Conservation (phyloP, 2,888 invertebrate species). For the Molanna angustata region DNA sequence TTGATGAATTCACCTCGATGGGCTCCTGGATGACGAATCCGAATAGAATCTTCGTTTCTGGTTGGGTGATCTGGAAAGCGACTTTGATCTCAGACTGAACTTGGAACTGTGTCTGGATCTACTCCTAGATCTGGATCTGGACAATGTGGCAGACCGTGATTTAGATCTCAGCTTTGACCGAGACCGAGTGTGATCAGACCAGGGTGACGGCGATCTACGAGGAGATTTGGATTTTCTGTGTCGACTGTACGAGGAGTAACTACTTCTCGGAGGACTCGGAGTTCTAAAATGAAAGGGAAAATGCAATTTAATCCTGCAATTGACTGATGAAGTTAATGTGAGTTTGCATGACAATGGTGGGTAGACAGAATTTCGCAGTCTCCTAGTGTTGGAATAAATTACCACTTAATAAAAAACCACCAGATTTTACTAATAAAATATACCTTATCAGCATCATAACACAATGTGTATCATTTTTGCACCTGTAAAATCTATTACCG, state of each 20-base stretch:
- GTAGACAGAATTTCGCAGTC: too few relatives aligned
- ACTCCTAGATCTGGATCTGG: constrained; percentile 39
- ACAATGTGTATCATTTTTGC: too few relatives aligned
- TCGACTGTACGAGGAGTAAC: constrained; percentile 26
- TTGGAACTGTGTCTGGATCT: constrained; percentile 18
- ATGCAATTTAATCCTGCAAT: constrained; percentile 27
- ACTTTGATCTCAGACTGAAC: constrained; percentile 36
- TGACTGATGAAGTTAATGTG: too few relatives aligned
- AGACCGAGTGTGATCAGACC: constrained; percentile 8
- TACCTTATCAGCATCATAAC: too few relatives aligned
- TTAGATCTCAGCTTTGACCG: constrained; percentile 23
- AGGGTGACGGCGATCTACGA: constrained; percentile 2
- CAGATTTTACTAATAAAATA: too few relatives aligned
- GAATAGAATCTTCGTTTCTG: constrained; percentile 39
- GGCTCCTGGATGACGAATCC: constrained; percentile 39
- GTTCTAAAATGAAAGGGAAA: constrained; percentile 36
- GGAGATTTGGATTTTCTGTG: constrained; percentile 3
- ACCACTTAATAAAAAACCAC: too few relatives aligned
- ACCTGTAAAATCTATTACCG: too few relatives aligned
- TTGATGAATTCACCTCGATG: constrained; percentile 38
- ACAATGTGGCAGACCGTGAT: constrained; percentile 36
- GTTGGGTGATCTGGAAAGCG: constrained; percentile 37
- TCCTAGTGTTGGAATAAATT: too few relatives aligned
- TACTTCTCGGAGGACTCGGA: constrained; percentile 35
- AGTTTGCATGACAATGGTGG: too few relatives aligned